Evolutionary conservation across 1,140 invertebrate species (phyloP), one percentile per base, ranked within the genome.

Genomic region (Pemphigus obesinymphae): DNA sequence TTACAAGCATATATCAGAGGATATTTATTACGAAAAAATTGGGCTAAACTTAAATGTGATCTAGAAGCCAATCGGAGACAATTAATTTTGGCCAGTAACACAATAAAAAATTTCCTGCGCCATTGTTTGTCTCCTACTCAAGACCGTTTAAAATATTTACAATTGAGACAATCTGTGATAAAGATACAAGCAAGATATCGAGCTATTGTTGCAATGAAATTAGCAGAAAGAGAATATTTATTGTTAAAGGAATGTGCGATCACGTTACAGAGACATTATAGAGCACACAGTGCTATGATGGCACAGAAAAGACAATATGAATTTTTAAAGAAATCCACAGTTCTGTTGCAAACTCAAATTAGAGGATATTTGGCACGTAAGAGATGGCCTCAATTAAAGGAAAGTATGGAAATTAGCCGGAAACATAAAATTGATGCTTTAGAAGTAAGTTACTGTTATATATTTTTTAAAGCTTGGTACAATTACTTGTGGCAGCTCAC

Each of bases 231-330:
- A 50, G 66, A 83, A 43, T 80, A 23, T 58, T 45, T 53, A 85
- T 85, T 82, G 37, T 84, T 85, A 2, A 87, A 89, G 63, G 83
- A 85, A 17, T 89, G 90, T 10, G 90, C 90, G 2, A 88, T 85
- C 26, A 85, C 85, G n/a, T 90, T 92, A 40, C 91, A 92, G 85
- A 85, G 84, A 84, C 86, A 87, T 87, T 90, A 88, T 87, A 88
- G 87, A 48, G 84, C 82, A 83, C 23, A 53, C 84, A 87, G 80
- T 83, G 85, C 72, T 6, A 76, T 76, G 73, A 15, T 37, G 10
- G 0, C 93, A 89, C 73, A 76, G 40, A 76, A 40, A 58, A 1
- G 15, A 10, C 10, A 23, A 37, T 76, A 55, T 17, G 11, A 34
- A 2, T 23, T 6, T 58, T 6, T 76, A 6, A 73, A 55, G 15